Percentiles rank a stretch among this genome's conserved stretches.
phyloP scores from a whole-genome alignment of 1,140 invertebrate species.

The Brachionus koreanus region DNA sequence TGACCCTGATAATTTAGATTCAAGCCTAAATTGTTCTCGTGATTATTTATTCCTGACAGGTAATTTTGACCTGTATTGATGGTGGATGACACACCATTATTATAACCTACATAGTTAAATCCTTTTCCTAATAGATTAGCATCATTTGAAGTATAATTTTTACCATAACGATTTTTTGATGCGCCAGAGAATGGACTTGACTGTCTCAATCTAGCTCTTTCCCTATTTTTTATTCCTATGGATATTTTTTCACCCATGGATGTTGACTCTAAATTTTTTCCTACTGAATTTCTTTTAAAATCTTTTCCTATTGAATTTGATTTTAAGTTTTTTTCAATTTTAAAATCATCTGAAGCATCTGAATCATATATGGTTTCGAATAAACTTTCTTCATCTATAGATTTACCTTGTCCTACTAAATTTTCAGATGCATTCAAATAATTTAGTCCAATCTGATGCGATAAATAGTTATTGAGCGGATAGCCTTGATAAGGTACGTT shows the following conservation, averaged over 20 bases:
- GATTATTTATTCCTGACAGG: too few relatives aligned
- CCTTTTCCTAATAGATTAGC: not conserved
- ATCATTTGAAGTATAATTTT: not conserved
- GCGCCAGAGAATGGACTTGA: not conserved
- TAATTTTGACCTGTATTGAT: not conserved
- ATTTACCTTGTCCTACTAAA: not conserved
- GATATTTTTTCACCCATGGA: not conserved
- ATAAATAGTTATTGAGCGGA: not conserved
- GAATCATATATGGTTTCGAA: conserved; percentile 7
- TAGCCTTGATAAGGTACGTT: not conserved
- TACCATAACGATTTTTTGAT: not conserved
- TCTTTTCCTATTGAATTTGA: not conserved
- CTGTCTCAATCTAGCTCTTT: not conserved
- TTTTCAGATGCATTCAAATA: not conserved
- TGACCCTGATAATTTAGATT: too few relatives aligned
- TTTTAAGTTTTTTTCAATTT: not conserved
- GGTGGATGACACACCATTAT: not conserved
- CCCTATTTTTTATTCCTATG: not conserved
- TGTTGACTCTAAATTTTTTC: not conserved
- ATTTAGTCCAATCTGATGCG: not conserved
- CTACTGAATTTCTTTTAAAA: not conserved
- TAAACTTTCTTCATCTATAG: not conserved
- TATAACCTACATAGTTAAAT: not conserved
- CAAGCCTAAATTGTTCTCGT: too few relatives aligned
- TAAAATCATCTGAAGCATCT: conserved; percentile 7